Evolutionary conservation across 2,888 invertebrate species (phyloP), one percentile per base, ranked within the genome.

Genomic region (Drosophila buzzatii): DNA sequence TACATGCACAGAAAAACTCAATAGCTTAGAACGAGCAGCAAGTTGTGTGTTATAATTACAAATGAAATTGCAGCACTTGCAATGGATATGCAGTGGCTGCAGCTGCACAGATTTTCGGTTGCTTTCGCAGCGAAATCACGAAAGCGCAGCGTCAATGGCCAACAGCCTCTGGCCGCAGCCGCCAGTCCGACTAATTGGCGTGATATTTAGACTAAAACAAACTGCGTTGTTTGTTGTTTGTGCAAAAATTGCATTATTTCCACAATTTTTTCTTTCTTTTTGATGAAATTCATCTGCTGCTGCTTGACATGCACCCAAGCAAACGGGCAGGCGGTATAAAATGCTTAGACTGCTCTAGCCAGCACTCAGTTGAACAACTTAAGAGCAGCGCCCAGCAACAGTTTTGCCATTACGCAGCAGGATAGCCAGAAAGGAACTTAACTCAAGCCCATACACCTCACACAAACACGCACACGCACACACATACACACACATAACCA

Each of bases 121-220:
- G 82, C 85, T 87, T 83, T 83, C 85, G 77, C 73, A 82, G 78
- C 84, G 70, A 84, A 84, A 83, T 85, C 85, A 88, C 81, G 89
- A 85, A 85, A 85, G 85, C 86, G 86, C 85, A 82, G 85, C 88
- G 67, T 80, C 75, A 71, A 44, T 77, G 58, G 81, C 85, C 73
- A 82, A 60, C 62, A 64, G 56, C 64, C 55, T 42, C 37, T 49
- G 67, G 41, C 27, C 59, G 70, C 45, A 51, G 33, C 63, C 53
- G 60, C 65, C 70, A 80, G 81, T 71, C 82, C 62, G 70, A 71
- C 76, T 82, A 89, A 83, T 89, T 84, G 82, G 85, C 85, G 79
- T 90, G 89, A 91, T 87, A 87, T 91, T 85, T 84, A 91, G 91
- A 91, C 85, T 91, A 91, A 85, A 90, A 91, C 91, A 89, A 82